phyloP scores from a whole-genome alignment of 2,888 invertebrate species.

The Seira musarum region DNA sequence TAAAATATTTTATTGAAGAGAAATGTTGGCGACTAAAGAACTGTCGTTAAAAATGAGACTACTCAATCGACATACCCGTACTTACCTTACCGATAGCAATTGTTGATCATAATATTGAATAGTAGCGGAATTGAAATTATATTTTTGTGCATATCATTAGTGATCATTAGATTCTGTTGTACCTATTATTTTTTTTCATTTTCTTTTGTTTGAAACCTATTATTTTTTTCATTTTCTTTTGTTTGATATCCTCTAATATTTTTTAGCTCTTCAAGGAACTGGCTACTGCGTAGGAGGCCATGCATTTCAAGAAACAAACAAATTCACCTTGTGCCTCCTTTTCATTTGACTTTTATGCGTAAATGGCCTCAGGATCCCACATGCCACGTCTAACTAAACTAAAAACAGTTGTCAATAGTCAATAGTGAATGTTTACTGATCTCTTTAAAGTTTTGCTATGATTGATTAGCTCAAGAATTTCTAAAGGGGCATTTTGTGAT shows the following conservation, averaged over 20 bases:
- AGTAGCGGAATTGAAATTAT: not conserved
- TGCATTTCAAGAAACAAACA: not conserved
- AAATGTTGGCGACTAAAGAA: too few relatives aligned
- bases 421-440: too few relatives aligned
- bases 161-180: not conserved
- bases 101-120: not conserved
- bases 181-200: not conserved
- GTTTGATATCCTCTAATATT: not conserved
- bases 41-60: too few relatives aligned
- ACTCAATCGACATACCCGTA: not conserved
- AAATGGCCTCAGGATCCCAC: too few relatives aligned
- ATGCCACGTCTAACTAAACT: too few relatives aligned
- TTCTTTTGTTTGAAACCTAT: too few relatives aligned
- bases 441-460: too few relatives aligned
- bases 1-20: too few relatives aligned
- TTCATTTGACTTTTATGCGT: too few relatives aligned
- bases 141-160: not conserved
- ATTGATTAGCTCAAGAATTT: too few relatives aligned
- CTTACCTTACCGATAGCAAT: not conserved
- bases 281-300: conserved; percentile 1
- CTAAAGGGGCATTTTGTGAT: too few relatives aligned
- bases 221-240: not conserved
- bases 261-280: not conserved
- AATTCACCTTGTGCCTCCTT: not conserved
- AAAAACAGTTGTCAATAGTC: too few relatives aligned